Evolutionary conservation across 2,888 invertebrate genomes (phyloP).

Genomic region (Plutella xylostella): DNA sequence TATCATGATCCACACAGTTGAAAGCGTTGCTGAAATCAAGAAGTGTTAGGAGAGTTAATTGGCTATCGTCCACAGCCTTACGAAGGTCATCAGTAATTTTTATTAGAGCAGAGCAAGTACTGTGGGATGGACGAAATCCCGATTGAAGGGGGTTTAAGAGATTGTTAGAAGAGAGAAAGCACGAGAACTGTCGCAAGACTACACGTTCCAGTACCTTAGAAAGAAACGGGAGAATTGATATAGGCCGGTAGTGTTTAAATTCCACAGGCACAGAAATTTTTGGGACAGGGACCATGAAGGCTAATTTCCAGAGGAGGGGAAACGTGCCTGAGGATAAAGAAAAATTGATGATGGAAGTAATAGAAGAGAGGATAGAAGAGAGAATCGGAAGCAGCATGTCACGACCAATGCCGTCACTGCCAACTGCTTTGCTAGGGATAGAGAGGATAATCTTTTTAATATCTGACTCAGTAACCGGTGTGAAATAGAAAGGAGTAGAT

Average conservation of each 20-base stretch:
- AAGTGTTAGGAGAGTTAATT: neutral
- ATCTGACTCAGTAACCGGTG: constrained; percentile 1
- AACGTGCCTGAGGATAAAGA: constrained; percentile 10
- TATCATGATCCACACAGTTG: neutral
- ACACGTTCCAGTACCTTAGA: constrained; percentile 12
- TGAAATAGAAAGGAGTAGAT: neutral
- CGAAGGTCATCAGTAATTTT: constrained; percentile 10
- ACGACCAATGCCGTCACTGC: constrained; percentile 11
- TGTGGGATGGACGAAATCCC: constrained; percentile 9
- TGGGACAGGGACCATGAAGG: constrained; percentile 13
- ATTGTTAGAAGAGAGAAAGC: neutral
- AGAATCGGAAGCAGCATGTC: constrained; percentile 5
- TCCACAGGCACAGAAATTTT: constrained; percentile 9
- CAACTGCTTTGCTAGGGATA: constrained; percentile 15
- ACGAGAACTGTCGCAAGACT: constrained; percentile 7
- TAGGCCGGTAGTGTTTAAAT: constrained; percentile 14
- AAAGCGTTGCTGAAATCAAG: constrained; percentile 6
- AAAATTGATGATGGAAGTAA: constrained; percentile 13
- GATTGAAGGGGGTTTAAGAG: constrained; percentile 9
- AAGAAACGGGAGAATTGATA: constrained; percentile 13
- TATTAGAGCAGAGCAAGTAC: constrained; percentile 10
- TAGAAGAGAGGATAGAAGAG: neutral
- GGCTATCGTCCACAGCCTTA: neutral
- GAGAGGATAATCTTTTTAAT: constrained; percentile 13
- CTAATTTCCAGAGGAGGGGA: constrained; percentile 12